Conservation (phyloP, 2,888 invertebrate genomes). For the Palloptera scutellata region DNA sequence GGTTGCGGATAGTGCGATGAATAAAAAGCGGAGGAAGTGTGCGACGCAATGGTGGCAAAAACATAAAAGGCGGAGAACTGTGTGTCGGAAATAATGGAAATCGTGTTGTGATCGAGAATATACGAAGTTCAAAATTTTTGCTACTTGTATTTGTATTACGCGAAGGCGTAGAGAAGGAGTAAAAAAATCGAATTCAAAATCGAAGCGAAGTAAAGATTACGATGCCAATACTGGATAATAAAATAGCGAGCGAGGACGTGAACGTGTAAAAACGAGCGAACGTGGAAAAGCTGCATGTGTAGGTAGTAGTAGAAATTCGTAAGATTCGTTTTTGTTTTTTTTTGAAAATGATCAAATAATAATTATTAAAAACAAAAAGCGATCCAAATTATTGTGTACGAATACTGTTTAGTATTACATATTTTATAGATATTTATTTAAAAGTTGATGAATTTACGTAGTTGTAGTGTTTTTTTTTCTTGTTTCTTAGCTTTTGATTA, state of each 20-base stretch:
- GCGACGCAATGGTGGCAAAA: constrained; percentile 35
- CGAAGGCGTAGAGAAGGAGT: too few species aligned
- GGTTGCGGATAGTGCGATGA: constrained; percentile 28
- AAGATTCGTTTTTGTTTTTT: neutral
- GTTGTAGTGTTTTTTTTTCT: constrained; percentile 9
- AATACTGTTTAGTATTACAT: constrained; percentile 31
- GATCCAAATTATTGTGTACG: constrained; percentile 27
- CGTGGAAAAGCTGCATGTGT: too few species aligned
- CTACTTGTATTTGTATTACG: constrained; percentile 2
- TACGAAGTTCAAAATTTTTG: constrained; percentile 12
- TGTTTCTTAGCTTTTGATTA: constrained; percentile 25
- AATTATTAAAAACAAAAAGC: constrained; percentile 2
- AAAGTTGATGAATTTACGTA: constrained; percentile 20
- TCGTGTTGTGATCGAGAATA: constrained; percentile 11
- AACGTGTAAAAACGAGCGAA: too few species aligned
- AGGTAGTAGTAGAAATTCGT: neutral
- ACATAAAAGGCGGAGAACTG: constrained; percentile 32
- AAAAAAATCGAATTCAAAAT: too few species aligned
- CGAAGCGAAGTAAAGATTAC: too few species aligned
- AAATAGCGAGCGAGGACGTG: too few species aligned
- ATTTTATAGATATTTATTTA: constrained; percentile 30
- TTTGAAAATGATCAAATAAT: neutral
- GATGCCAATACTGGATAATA: too few species aligned
- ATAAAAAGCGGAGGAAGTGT: constrained; percentile 28
- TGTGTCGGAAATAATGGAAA: constrained; percentile 21